These are phyloP conservation scores for Oscheius sp. DNA, from an alignment of 2,888 invertebrate genomes.

Conservation along the genomic window DNA sequence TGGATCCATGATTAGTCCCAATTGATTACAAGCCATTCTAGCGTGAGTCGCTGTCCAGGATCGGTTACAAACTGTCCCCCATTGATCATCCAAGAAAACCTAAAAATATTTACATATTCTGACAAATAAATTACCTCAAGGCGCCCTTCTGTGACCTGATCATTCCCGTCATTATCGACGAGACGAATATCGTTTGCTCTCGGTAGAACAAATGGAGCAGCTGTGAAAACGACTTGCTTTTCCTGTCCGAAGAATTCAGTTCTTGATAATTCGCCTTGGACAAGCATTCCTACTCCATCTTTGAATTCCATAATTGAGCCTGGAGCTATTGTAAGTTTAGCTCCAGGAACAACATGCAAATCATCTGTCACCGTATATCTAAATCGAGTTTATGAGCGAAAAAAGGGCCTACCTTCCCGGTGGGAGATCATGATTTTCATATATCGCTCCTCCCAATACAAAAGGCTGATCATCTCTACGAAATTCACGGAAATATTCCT, in stretches of 20 bases:
- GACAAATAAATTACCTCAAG: constrained; percentile 76
- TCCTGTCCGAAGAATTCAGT: constrained; percentile 55
- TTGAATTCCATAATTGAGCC: constrained; percentile 88
- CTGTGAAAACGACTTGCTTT: constrained; percentile 61
- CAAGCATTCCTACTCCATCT: constrained; percentile 91
- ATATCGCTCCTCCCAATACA: constrained; percentile 81
- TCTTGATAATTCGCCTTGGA: constrained; percentile 76
- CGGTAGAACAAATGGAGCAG: constrained; percentile 51
- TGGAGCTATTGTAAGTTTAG: constrained; percentile 84
- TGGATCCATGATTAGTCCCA: constrained; percentile 90
- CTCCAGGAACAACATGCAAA: constrained; percentile 91
- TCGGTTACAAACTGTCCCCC: constrained; percentile 97
- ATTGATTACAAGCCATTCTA: constrained; percentile 90
- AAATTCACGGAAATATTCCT: constrained; percentile 63
- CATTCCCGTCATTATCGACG: constrained; percentile 66
- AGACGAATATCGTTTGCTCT: constrained; percentile 58
- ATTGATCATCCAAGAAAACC: constrained; percentile 83
- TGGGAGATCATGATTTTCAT: constrained; percentile 78
- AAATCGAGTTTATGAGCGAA: not conserved
- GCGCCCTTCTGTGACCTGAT: constrained; percentile 80
- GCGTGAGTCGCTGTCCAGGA: constrained; percentile 92
- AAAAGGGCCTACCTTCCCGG: constrained; percentile 75
- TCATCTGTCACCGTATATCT: constrained; percentile 88
- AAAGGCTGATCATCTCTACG: constrained; percentile 60
- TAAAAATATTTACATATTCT: too few relatives aligned